phyloP scores from a whole-genome alignment of 1,140 invertebrate genomes.

The Heliconius hewitsoni region DNA sequence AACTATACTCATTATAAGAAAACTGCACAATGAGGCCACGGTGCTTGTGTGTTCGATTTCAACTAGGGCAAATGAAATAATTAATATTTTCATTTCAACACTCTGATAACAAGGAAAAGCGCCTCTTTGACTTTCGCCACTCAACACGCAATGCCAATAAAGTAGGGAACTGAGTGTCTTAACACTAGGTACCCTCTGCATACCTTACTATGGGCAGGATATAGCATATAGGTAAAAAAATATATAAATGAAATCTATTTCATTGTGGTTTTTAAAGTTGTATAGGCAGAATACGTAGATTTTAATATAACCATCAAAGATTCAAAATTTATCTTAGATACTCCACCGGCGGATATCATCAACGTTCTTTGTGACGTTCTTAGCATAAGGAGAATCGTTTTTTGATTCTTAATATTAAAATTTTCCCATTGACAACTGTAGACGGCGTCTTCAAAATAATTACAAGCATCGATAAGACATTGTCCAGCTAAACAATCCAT shows the following conservation, averaged over 20 bases:
- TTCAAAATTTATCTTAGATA: conserved; percentile 45
- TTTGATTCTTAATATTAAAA: conserved; percentile 52
- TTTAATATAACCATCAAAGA: conserved; percentile 53
- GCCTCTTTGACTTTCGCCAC: too few relatives aligned
- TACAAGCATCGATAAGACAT: conserved; percentile 50
- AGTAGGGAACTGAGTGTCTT: too few relatives aligned
- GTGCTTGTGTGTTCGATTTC: too few relatives aligned
- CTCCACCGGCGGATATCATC: conserved; percentile 54
- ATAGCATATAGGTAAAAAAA: too few relatives aligned
- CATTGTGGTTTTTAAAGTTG: conserved; percentile 41
- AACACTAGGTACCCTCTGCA: too few relatives aligned
- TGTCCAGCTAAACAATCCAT: conserved; percentile 58
- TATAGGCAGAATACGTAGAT: conserved; percentile 54
- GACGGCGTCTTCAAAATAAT: conserved; percentile 42
- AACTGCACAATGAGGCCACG: too few relatives aligned
- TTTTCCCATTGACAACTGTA: conserved; percentile 62
- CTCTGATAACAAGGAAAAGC: too few relatives aligned
- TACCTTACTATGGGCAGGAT: too few relatives aligned
- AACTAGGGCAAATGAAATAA: too few relatives aligned
- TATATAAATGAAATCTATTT: not conserved
- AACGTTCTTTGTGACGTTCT: conserved; percentile 56
- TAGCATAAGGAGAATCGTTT: conserved; percentile 50
- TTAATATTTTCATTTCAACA: too few relatives aligned
- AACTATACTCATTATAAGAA: too few relatives aligned
- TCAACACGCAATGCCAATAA: too few relatives aligned